These are phyloP conservation scores for Echinops telfairi DNA, from an alignment of 2,113 vertebrate species.

Conservation along the genomic window DNA sequence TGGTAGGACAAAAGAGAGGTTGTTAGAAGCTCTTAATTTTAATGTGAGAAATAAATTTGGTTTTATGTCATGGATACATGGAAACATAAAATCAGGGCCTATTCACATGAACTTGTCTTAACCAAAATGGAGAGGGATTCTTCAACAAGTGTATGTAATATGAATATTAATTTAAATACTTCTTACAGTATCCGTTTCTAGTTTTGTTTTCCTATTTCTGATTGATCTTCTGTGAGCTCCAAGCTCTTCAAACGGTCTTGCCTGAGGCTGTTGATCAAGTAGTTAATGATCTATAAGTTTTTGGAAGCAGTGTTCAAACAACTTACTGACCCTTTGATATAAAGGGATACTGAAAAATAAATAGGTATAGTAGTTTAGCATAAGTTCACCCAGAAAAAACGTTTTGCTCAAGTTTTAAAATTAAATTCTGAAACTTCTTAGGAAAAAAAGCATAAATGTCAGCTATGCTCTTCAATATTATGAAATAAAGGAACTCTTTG, in stretches of 20 bases:
- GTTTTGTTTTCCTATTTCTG: conserved; percentile 62
- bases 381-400: conserved; percentile 56
- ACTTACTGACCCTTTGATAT: conserved; percentile 66
- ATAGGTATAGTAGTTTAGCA: conserved; percentile 44
- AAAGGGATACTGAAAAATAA: conserved; percentile 59
- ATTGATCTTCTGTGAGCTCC: conserved; percentile 54
- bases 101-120: conserved; percentile 38
- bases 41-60: conserved; percentile 57
- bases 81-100: not conserved
- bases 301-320: conserved; percentile 72
- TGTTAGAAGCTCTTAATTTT: conserved; percentile 61
- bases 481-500: conserved; percentile 28
- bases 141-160: conserved; percentile 42
- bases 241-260: conserved; percentile 46
- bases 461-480: not conserved
- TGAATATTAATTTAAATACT: conserved; percentile 51
- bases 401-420: conserved; percentile 58
- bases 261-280: conserved; percentile 42
- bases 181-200: conserved; percentile 22
- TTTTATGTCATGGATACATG: not conserved
- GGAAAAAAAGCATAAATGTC: no score
- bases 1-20: not conserved
- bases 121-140: conserved; percentile 39
- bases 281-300: conserved; percentile 60
- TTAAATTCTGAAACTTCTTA: conserved; percentile 26